Base-by-base conservation (phyloP, 2,888 invertebrate species). In the Scaptomyza polygonia region DNA sequence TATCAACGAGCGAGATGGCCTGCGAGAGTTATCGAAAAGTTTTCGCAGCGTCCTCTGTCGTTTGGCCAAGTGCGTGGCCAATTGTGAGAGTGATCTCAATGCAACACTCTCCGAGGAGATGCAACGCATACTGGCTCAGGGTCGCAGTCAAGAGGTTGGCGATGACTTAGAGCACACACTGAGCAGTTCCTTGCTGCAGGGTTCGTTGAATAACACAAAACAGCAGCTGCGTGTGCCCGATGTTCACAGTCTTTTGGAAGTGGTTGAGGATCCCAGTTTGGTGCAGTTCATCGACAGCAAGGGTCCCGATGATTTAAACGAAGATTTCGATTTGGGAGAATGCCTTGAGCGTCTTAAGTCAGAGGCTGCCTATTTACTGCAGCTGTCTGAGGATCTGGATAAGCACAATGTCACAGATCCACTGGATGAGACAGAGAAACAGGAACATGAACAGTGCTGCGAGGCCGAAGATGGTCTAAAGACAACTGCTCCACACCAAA, bases 11-110 rank as follows among this genome's bases (percentile, higher is more conserved):
- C 88, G 96, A 64, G 95, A 96, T 91, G 93, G 93, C 42, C 90
- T 96, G 64, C 94, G 94, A 67, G 94, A 94, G 69, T 93, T 95
- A 54, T 95, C 95, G 29, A 91, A 92, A 49, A 94, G 94, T 39
- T 92, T 96, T 57, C 94, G 95, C 76, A 93, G 93, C 70, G 93
- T 95, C 30, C 93, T 96, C 64, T 92, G 93, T 0, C 95, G 96
- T 89, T 91, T 96, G 82, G 93, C 95, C 45, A 94, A 94, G 87
- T 96, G 96, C 91, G 95, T 96, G 88, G 94, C 94, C 7, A 93
- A 94, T 75, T 96, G 96, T 51, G 96, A 96, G 90, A 95, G 95
- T 88, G 96, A 96, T 90, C 92, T 96, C 39, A 96, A 96, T 91
- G 94, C 94, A 74, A 96, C 95, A 12, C 92, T 96, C 49, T 93